phyloP scores from a whole-genome alignment of 2,113 vertebrate genomes.

The Peromyscus californicus region DNA sequence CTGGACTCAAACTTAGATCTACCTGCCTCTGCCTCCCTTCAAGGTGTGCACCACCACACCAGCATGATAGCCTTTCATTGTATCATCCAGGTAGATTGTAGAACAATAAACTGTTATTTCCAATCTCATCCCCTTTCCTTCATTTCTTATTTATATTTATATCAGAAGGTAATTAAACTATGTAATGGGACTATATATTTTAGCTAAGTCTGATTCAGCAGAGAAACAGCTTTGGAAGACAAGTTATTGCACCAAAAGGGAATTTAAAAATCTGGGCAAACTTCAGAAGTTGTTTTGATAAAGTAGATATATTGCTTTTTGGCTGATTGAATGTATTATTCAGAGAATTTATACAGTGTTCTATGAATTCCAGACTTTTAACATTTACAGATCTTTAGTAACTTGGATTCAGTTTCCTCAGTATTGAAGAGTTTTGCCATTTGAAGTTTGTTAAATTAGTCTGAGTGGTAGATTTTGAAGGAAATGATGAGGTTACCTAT shows the following conservation, averaged over 20 bases:
- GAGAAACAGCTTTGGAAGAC: constrained; percentile 33
- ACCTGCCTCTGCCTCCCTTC: background rate
- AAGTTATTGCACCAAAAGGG: constrained; percentile 27
- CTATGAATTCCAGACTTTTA: constrained; percentile 36
- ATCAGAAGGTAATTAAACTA: background rate
- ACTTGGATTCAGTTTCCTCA: constrained; percentile 16
- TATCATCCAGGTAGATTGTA: background rate
- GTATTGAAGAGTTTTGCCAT: constrained; percentile 28
- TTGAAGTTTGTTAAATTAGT: constrained; percentile 27
- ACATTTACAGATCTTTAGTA: background rate
- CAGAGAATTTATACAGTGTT: background rate
- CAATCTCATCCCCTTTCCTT: background rate
- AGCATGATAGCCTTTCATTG: background rate
- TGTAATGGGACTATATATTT: background rate
- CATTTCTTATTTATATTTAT: background rate
- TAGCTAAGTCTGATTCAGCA: background rate
- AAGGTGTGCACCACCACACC: background rate
- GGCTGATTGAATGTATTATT: constrained; percentile 35
- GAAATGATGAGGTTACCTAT: background rate
- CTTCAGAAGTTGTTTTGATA: constrained; percentile 27
- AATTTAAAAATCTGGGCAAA: constrained; percentile 4
- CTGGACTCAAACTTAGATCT: background rate
- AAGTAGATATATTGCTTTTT: constrained; percentile 11
- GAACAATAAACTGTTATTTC: background rate
- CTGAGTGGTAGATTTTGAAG: constrained; percentile 19